A percentile compares a stretch with the other conserved stretches of the same genome.
phyloP scores from a whole-genome alignment of 2,888 invertebrate species.

The Latrodectus hesperus region DNA sequence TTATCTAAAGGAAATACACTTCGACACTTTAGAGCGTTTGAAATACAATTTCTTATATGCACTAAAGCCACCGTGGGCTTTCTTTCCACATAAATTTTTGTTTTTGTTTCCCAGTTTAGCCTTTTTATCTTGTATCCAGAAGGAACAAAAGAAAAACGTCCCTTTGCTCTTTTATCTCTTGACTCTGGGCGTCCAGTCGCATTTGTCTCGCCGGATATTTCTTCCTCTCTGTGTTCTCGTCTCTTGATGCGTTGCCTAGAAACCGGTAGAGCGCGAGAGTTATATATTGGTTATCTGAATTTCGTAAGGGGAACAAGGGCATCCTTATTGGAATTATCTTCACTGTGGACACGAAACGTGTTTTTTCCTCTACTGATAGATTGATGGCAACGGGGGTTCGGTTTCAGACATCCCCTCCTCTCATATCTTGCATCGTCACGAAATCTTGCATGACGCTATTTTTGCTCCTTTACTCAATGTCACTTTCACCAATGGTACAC shows the following conservation, averaged over 20 bases:
- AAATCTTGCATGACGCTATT: slow-evolving; percentile 2
- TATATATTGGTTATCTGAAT: slow-evolving; percentile 65
- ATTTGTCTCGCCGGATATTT: slow-evolving; percentile 63
- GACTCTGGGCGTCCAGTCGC: slow-evolving; percentile 57
- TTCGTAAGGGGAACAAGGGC: slow-evolving; percentile 59
- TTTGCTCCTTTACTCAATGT: not conserved
- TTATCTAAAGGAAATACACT: slow-evolving; percentile 48
- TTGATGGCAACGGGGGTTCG: not conserved
- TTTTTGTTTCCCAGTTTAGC: not conserved
- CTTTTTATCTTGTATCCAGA: slow-evolving; percentile 7
- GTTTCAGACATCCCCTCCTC: slow-evolving; percentile 9
- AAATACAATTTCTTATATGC: slow-evolving; percentile 44
- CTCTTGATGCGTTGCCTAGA: slow-evolving; percentile 52
- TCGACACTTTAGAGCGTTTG: slow-evolving; percentile 36
- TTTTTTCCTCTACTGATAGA: slow-evolving; percentile 37
- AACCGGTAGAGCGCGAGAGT: slow-evolving; percentile 58
- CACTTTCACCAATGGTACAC: not conserved
- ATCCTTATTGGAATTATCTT: slow-evolving; percentile 67
- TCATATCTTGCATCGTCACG: slow-evolving; percentile 21
- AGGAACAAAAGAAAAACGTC: slow-evolving; percentile 26
- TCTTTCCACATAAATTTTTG: slow-evolving; percentile 20
- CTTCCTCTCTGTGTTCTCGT: slow-evolving; percentile 41
- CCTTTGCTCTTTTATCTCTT: slow-evolving; percentile 59
- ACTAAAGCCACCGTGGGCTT: slow-evolving; percentile 25
- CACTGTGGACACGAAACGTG: slow-evolving; percentile 46